These are phyloP conservation scores for Trichonephila inaurata DNA, from an alignment of 1,140 invertebrate genomes.

Conservation along the genomic window DNA sequence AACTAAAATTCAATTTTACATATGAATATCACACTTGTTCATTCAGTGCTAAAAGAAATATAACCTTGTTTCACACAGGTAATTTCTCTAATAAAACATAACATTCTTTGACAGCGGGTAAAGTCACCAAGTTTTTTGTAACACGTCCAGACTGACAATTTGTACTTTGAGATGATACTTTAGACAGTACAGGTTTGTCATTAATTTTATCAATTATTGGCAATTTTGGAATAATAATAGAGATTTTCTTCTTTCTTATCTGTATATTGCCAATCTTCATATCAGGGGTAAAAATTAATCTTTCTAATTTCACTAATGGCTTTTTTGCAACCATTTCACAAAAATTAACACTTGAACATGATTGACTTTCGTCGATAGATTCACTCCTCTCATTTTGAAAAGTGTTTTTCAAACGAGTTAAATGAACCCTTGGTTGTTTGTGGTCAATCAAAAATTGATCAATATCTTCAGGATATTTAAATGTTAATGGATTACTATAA, in stretches of 20 bases:
- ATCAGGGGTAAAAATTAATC: neutral
- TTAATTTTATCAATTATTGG: neutral
- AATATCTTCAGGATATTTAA: neutral
- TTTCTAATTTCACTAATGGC: constrained; percentile 12
- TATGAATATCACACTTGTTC: no score
- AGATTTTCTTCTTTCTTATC: neutral
- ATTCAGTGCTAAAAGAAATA: neutral
- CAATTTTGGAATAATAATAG: neutral
- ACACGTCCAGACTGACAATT: neutral
- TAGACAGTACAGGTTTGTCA: neutral
- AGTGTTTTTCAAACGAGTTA: neutral
- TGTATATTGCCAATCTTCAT: neutral
- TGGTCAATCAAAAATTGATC: neutral
- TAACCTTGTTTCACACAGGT: no score
- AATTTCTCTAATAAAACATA: neutral
- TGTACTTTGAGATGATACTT: neutral
- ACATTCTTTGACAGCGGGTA: constrained; percentile 12
- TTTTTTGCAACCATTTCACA: neutral
- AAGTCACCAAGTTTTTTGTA: neutral
- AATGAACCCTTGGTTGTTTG: neutral
- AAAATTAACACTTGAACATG: neutral
- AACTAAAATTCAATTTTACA: no score
- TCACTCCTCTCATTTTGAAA: neutral
- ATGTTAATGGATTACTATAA: neutral
- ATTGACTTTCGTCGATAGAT: neutral